Percentiles rank a stretch among this genome's conserved stretches.
Conservation (phyloP, 2,888 invertebrate species). For the Rhingia rostrata region DNA sequence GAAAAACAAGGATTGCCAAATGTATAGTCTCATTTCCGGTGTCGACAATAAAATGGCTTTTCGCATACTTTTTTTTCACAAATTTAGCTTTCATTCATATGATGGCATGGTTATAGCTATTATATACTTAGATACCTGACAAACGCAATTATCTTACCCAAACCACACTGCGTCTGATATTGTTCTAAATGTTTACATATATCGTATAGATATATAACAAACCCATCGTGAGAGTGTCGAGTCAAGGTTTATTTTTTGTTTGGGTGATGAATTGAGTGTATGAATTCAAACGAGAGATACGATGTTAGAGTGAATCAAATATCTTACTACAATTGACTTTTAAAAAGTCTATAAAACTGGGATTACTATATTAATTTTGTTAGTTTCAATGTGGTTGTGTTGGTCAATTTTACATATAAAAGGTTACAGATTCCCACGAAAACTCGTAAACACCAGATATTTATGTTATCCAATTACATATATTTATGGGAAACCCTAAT, state of each 20-base stretch:
- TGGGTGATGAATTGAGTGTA: conserved; percentile 24
- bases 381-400: background rate
- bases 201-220: conserved; percentile 7
- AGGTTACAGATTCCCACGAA: no score
- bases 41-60: conserved; percentile 18
- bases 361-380: background rate
- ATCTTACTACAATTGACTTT: conserved; percentile 28
- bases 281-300: background rate
- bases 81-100: conserved; percentile 11
- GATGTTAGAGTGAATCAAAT: conserved; percentile 28
- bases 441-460: background rate
- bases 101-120: conserved; percentile 8
- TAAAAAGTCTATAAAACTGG: conserved; percentile 12
- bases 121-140: conserved; percentile 40
- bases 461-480: conserved; percentile 4
- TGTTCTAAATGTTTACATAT: conserved; percentile 54
- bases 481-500: conserved; percentile 4
- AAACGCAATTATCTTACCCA: conserved; percentile 44
- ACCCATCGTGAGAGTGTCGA: conserved; percentile 35
- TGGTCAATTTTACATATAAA: background rate
- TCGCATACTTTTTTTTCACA: background rate
- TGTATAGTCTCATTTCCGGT: conserved; percentile 19
- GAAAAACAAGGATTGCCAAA: conserved; percentile 24
- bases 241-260: conserved; percentile 56
- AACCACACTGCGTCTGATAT: conserved; percentile 35